These are phyloP conservation scores for Temnothorax rugatulus DNA, from an alignment of 2,888 invertebrate species.

Conservation along the genomic window DNA sequence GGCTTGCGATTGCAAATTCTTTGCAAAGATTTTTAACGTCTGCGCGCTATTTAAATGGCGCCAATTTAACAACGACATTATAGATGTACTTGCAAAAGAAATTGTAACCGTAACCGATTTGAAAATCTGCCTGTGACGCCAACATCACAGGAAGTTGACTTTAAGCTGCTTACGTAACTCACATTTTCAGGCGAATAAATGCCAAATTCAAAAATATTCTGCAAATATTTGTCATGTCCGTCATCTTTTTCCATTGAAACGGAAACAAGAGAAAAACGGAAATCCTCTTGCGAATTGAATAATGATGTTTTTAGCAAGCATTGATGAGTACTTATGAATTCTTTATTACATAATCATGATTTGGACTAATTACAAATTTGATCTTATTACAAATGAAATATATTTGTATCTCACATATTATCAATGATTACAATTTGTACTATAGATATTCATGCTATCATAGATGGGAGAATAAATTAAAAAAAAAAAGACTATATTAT, in stretches of 20 bases:
- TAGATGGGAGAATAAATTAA: not conserved
- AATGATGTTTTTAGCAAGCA: not conserved
- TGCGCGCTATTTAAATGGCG: not conserved
- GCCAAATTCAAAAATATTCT: not conserved
- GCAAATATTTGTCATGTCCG: slow-evolving; percentile 1
- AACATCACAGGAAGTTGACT: slow-evolving; percentile 11
- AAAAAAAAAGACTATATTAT: not conserved
- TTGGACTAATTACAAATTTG: not conserved
- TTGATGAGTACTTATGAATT: not conserved
- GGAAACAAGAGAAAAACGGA: not conserved
- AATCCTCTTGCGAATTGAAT: not conserved
- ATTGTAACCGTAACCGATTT: not conserved
- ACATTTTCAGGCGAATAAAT: not conserved
- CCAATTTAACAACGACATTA: not conserved
- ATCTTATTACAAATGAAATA: not conserved
- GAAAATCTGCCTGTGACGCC: not conserved
- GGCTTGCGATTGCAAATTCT: not conserved
- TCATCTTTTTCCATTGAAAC: not conserved
- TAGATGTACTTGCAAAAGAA: not conserved
- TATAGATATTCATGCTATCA: not conserved
- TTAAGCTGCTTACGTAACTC: not conserved
- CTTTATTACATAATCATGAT: not conserved
- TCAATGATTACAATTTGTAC: not conserved
- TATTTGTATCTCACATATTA: not conserved
- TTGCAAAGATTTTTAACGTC: not conserved